These are phyloP conservation scores for Anabacerthia variegaticeps DNA, from an alignment of 2,797 vertebrate genomes.

Conservation along the genomic window DNA sequence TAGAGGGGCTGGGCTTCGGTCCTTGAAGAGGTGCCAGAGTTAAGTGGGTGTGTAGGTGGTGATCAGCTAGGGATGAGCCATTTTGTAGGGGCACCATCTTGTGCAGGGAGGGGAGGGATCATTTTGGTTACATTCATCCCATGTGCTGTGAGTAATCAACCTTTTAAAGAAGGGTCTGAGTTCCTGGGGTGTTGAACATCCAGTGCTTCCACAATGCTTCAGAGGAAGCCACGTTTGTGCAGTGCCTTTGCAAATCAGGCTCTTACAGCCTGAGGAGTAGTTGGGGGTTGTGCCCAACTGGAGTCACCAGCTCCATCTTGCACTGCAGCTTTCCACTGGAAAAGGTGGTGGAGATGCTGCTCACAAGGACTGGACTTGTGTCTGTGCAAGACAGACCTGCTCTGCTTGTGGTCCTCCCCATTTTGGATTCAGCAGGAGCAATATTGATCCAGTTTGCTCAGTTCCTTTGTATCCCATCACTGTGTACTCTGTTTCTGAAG, in stretches of 20 bases:
- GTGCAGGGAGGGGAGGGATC: background rate
- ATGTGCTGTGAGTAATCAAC: background rate
- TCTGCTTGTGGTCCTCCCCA: background rate
- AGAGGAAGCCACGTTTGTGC: fast-evolving
- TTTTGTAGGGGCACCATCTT: background rate
- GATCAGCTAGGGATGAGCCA: background rate
- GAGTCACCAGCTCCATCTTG: background rate
- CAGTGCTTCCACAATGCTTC: fast-evolving
- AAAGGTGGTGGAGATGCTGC: background rate
- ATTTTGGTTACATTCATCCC: background rate
- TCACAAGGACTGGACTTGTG: background rate
- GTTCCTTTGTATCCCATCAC: background rate
- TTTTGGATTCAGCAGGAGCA: background rate
- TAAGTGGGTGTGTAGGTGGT: background rate
- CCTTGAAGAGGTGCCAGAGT: background rate
- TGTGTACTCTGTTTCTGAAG: background rate
- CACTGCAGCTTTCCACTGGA: background rate
- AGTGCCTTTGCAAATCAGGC: background rate
- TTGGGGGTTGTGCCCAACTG: background rate
- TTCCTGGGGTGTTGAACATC: background rate
- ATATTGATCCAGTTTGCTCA: background rate
- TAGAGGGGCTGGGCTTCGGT: background rate
- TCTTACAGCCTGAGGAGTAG: background rate
- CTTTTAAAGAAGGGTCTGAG: background rate
- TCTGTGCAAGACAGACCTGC: background rate